phyloP scores from a whole-genome alignment of 2,888 invertebrate genomes.

The Sturmia bella region DNA sequence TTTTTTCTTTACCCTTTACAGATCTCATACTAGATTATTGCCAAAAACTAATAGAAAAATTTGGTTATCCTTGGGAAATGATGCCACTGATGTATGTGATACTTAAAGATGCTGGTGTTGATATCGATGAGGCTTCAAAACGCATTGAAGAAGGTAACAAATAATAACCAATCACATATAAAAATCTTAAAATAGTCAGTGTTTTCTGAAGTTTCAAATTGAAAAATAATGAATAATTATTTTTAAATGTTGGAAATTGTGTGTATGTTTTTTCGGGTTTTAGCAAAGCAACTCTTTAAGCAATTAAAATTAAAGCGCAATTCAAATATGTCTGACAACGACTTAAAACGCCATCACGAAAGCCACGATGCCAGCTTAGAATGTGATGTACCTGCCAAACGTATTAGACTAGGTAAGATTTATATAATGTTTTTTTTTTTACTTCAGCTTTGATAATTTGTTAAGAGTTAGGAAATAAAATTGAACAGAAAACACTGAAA shows the following conservation, averaged over 20 bases:
- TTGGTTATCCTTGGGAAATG: slow-evolving; percentile 90
- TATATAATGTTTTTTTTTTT: not conserved
- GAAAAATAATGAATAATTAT: slow-evolving; percentile 13
- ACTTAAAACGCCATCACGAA: slow-evolving; percentile 35
- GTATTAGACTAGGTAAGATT: slow-evolving; percentile 43
- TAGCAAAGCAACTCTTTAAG: slow-evolving; percentile 55
- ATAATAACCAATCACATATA: slow-evolving; percentile 64
- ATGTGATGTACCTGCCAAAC: slow-evolving; percentile 61
- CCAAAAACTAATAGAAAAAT: slow-evolving; percentile 88
- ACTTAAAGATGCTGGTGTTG: slow-evolving; percentile 88
- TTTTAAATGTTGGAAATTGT: slow-evolving; percentile 12
- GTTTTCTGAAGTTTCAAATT: slow-evolving; percentile 58
- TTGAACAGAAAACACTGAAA: slow-evolving; percentile 68
- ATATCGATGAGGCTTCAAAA: slow-evolving; percentile 88
- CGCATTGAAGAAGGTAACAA: slow-evolving; percentile 91
- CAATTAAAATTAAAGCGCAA: slow-evolving; percentile 13
- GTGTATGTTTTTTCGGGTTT: slow-evolving; percentile 47
- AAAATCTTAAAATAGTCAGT: slow-evolving; percentile 43
- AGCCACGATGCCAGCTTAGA: slow-evolving; percentile 49
- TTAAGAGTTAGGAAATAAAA: slow-evolving; percentile 18
- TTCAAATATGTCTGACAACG: slow-evolving; percentile 38
- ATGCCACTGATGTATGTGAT: slow-evolving; percentile 91
- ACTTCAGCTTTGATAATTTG: not conserved
- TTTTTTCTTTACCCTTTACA: slow-evolving; percentile 74
- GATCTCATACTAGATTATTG: slow-evolving; percentile 81